Conservation (phyloP, 2,113 vertebrate species). For the Bos javanicus region DNA sequence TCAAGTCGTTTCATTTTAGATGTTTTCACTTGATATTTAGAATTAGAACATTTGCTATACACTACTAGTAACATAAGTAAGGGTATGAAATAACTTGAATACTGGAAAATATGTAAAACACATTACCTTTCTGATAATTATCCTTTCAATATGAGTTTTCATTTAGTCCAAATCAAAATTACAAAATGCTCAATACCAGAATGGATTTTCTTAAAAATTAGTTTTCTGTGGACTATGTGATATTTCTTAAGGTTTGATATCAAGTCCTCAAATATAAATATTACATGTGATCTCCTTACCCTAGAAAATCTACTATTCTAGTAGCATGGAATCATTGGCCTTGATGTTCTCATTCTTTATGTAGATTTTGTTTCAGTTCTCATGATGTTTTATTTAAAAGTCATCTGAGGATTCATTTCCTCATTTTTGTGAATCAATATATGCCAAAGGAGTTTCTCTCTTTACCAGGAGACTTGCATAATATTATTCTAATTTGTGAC, state of each 20-base stretch:
- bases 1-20: not conserved
- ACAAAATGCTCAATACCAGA: not conserved
- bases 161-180: conserved; percentile 28
- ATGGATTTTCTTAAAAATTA: not conserved
- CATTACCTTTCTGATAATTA: not conserved
- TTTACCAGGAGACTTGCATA: conserved; percentile 48
- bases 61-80: not conserved
- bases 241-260: not conserved
- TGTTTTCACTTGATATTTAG: not conserved
- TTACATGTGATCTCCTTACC: not conserved
- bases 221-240: not conserved
- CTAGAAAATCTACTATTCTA: not conserved
- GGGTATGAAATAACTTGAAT: not conserved
- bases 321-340: not conserved
- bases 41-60: not conserved
- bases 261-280: not conserved
- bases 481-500: conserved; percentile 48
- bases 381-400: conserved; percentile 12
- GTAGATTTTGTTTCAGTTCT: conserved; percentile 38
- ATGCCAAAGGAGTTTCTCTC: not conserved
- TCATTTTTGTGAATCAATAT: conserved; percentile 57
- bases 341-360: not conserved
- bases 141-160: not conserved
- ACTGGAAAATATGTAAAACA: not conserved
- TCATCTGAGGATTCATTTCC: conserved; percentile 11